Conservation (phyloP, 2,797 vertebrate genomes). For the Platalea minor region DNA sequence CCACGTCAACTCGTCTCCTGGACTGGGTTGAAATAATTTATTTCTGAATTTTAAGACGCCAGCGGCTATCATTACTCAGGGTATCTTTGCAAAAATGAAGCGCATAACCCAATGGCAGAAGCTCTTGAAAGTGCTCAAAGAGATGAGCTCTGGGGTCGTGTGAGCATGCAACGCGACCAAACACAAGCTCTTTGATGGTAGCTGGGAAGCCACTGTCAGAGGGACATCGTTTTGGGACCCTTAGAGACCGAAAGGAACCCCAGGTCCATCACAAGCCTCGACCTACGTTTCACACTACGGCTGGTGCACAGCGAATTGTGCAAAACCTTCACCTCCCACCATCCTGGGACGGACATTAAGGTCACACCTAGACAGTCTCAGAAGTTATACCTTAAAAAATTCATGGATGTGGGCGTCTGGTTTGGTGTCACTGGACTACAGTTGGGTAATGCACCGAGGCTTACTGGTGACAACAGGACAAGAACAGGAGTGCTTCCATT, state of each 20-base stretch:
- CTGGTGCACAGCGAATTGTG: not conserved
- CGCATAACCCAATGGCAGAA: rapidly evolving
- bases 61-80: not conserved
- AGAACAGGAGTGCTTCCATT: not conserved
- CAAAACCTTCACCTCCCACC: not conserved
- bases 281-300: not conserved
- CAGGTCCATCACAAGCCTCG: not conserved
- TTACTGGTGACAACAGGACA: not conserved
- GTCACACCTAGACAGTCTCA: not conserved
- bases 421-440: not conserved
- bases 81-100: not conserved
- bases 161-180: not conserved
- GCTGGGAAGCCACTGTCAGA: not conserved
- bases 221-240: not conserved
- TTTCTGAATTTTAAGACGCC: not conserved
- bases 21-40: not conserved
- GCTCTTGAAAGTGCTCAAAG: not conserved
- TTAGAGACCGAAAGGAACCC: not conserved
- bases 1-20: not conserved
- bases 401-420: not conserved
- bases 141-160: not conserved
- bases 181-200: not conserved
- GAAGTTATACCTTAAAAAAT: not conserved
- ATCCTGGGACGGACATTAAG: not conserved
- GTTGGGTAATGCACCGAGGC: rapidly evolving